Percentiles rank a stretch among this genome's conserved stretches.
These are phyloP conservation scores for Rhynchomys soricoides DNA, from an alignment of 2,113 vertebrate species.

Conservation along the genomic window DNA sequence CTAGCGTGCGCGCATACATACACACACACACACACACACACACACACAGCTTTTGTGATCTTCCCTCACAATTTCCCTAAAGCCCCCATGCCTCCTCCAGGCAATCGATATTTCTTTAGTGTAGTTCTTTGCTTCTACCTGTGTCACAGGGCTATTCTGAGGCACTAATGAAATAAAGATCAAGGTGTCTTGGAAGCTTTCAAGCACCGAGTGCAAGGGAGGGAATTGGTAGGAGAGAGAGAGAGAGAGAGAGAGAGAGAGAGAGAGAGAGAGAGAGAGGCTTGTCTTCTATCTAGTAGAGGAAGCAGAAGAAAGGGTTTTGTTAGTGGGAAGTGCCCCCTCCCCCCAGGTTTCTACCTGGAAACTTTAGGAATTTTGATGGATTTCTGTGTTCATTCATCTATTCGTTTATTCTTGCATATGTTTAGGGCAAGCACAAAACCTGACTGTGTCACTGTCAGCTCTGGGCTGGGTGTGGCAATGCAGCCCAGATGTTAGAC, in stretches of 20 bases:
- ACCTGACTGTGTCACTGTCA: background rate
- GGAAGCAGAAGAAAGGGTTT: background rate
- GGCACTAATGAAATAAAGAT: constrained; percentile 14
- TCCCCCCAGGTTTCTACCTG: background rate
- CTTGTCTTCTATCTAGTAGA: background rate
- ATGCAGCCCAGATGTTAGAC: background rate
- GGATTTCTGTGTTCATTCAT: background rate
- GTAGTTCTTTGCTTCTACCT: background rate
- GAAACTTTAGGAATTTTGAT: background rate
- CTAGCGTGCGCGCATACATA: fast-evolving
- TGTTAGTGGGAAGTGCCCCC: background rate
- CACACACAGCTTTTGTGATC: background rate
- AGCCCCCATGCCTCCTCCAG: background rate
- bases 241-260: too few species aligned
- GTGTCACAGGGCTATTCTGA: background rate
- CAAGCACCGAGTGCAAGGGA: background rate
- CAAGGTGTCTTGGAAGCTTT: constrained; percentile 7
- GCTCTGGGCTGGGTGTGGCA: background rate
- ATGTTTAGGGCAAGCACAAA: background rate
- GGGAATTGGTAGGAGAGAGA: background rate
- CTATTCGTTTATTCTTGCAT: background rate
- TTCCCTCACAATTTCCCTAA: background rate
- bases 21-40: background rate
- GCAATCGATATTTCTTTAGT: background rate
- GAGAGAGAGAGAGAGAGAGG: too few species aligned